Evolutionary conservation across 2,113 vertebrate genomes (phyloP).

Genomic region (Anguilla rostrata): DNA sequence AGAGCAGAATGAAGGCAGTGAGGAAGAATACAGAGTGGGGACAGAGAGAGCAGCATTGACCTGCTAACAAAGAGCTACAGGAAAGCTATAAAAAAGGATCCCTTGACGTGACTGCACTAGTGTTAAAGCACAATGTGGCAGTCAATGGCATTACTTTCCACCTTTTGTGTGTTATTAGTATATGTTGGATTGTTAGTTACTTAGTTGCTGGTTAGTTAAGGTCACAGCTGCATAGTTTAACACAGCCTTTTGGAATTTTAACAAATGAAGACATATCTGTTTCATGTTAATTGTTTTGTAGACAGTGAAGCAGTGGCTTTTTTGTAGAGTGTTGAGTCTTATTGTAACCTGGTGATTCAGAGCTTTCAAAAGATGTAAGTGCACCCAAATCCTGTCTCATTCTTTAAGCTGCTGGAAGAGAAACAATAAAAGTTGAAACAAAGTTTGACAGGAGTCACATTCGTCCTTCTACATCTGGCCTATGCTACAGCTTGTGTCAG

Average conservation of each 20-base stretch:
- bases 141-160: neutral
- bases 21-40: no score
- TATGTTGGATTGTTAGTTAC: neutral
- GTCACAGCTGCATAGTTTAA: no score
- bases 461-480: neutral
- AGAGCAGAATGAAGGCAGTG: conserved; percentile 33
- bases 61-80: conserved; percentile 22
- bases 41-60: conserved; percentile 32
- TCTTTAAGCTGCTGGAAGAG: neutral
- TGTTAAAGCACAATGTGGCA: neutral
- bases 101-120: conserved; percentile 14
- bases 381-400: neutral
- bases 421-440: neutral
- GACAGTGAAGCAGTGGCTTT: neutral
- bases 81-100: conserved; percentile 34
- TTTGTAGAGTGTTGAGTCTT: neutral
- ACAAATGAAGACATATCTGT: neutral
- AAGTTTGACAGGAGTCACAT: neutral
- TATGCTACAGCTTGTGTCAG: neutral
- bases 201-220: no score
- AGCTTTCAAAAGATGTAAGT: neutral
- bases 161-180: neutral
- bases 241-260: neutral
- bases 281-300: neutral
- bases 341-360: neutral